Conservation (phyloP, 2,797 vertebrate species). For the Heterohyrax brucei region DNA sequence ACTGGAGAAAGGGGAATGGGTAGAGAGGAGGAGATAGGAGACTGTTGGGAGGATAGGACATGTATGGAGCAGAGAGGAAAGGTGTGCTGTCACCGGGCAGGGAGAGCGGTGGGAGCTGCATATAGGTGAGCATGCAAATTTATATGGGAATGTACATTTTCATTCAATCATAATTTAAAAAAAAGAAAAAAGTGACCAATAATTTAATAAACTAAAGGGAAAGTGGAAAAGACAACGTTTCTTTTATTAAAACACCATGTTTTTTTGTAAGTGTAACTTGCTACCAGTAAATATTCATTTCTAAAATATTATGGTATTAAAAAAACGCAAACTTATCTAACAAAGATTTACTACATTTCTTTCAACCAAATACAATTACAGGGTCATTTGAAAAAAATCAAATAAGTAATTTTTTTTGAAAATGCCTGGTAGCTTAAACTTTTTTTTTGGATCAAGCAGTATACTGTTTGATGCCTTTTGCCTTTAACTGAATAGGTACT, state of each 20-base stretch:
- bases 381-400: conserved; percentile 26
- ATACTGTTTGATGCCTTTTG: conserved; percentile 23
- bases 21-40: no score
- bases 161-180: no score
- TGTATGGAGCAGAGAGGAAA: no score
- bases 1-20: no score
- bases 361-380: conserved; percentile 63
- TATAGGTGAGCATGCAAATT: no score
- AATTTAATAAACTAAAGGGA: conserved; percentile 52
- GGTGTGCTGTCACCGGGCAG: no score
- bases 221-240: conserved; percentile 18
- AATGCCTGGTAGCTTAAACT: conserved; percentile 21
- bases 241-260: conserved; percentile 19
- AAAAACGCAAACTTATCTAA: conserved; percentile 62
- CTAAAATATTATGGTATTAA: not conserved
- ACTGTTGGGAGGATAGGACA: no score
- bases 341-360: conserved; percentile 59
- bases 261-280: not conserved
- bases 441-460: not conserved
- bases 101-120: no score
- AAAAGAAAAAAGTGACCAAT: not conserved
- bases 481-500: not conserved
- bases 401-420: not conserved
- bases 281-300: conserved; percentile 3
- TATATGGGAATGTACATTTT: no score